Conservation (phyloP, 1,140 invertebrate species). For the Eupristina koningsbergeri region DNA sequence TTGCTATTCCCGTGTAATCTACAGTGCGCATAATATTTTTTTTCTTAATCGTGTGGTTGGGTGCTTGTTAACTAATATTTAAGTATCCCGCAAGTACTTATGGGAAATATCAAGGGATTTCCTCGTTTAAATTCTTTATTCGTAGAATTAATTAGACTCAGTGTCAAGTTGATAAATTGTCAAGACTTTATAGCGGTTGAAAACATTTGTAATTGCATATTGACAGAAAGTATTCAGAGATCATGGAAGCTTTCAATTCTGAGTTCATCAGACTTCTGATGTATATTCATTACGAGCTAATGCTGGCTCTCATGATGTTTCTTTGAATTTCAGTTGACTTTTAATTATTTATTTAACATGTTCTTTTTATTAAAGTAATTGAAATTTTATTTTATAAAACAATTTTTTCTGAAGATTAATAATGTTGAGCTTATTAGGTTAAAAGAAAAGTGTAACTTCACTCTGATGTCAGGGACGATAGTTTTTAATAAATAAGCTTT, state of each 20-base stretch:
- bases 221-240: not conserved
- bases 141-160: constrained; percentile 4
- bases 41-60: not conserved
- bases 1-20: constrained; percentile 32
- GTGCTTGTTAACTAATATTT: not conserved
- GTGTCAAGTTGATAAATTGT: not conserved
- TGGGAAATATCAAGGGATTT: constrained; percentile 23
- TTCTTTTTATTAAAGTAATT: too few species aligned
- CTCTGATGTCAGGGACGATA: too few species aligned
- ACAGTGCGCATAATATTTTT: not conserved
- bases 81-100: not conserved
- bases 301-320: too few species aligned
- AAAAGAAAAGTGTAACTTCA: too few species aligned
- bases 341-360: too few species aligned
- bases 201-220: not conserved
- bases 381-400: too few species aligned
- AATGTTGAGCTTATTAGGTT: too few species aligned
- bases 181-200: not conserved
- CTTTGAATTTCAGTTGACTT: too few species aligned
- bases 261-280: not conserved
- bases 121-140: not conserved
- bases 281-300: too few species aligned
- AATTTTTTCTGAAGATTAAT: too few species aligned
- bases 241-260: not conserved
- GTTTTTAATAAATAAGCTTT: not conserved